These are phyloP conservation scores for Danio aesculapii DNA, from an alignment of 2,797 vertebrate genomes.

Conservation along the genomic window DNA sequence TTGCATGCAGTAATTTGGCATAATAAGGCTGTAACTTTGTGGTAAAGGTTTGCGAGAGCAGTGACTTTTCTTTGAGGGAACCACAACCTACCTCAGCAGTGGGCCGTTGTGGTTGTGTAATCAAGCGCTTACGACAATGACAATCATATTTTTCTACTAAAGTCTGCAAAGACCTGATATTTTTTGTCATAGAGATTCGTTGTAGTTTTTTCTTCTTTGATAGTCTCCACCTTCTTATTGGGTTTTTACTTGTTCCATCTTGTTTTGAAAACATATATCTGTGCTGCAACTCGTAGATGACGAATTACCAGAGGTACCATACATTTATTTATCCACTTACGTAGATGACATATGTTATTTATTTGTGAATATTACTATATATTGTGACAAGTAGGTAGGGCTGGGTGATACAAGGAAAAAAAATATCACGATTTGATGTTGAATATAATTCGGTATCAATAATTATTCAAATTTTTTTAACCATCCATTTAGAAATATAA, in stretches of 20 bases:
- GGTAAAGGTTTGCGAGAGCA: constrained; percentile 61
- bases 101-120: constrained; percentile 62
- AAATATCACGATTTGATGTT: no score
- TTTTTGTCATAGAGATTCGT: not conserved
- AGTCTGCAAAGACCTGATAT: constrained; percentile 27
- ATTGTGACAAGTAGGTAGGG: no score
- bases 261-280: not conserved
- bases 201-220: not conserved
- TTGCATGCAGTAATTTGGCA: constrained; percentile 70
- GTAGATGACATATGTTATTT: not conserved
- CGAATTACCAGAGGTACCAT: not conserved
- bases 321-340: not conserved
- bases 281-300: not conserved
- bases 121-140: constrained; percentile 59
- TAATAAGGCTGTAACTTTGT: constrained; percentile 69
- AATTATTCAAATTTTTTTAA: no score
- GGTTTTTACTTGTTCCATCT: not conserved
- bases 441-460: no score
- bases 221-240: not conserved
- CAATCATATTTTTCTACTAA: constrained; percentile 46
- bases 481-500: no score
- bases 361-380: no score
- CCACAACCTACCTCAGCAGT: constrained; percentile 60
- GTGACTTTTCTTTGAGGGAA: constrained; percentile 61
- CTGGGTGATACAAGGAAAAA: no score